phyloP scores from a whole-genome alignment of 2,797 vertebrate species.

The Tachyglossus aculeatus region DNA sequence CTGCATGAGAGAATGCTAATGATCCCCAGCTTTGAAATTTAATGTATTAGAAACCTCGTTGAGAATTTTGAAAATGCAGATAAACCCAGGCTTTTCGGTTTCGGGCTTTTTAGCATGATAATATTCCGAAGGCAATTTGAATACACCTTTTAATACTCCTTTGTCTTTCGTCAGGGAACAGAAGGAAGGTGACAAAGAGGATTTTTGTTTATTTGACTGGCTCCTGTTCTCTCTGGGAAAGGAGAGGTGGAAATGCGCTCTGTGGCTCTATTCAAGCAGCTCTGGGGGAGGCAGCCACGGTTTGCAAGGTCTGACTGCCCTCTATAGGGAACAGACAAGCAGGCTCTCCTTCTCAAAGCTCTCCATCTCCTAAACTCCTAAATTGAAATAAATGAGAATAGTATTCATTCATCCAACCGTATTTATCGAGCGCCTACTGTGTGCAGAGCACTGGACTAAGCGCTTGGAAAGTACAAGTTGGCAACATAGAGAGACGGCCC shows the following conservation, averaged over 20 bases:
- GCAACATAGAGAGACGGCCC: no score
- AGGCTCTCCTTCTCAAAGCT: no score
- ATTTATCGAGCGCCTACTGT: no score
- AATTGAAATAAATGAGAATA: no score
- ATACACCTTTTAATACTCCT: constrained; percentile 62
- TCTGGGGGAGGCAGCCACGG: constrained; percentile 7
- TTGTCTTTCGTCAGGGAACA: constrained; percentile 55
- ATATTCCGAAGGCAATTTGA: constrained; percentile 60
- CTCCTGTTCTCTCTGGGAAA: constrained; percentile 67
- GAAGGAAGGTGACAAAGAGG: constrained; percentile 22
- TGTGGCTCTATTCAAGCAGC: constrained; percentile 43
- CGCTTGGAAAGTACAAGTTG: no score
- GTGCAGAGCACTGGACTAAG: no score
- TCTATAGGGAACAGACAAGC: constrained; percentile 76
- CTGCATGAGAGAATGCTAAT: constrained; percentile 40
- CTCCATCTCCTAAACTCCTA: no score
- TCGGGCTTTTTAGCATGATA: constrained; percentile 61
- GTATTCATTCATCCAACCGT: no score
- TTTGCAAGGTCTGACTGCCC: constrained; percentile 77
- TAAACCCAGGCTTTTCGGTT: constrained; percentile 11
- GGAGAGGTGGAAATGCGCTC: constrained; percentile 58
- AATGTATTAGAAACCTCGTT: constrained; percentile 28
- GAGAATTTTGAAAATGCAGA: constrained; percentile 49
- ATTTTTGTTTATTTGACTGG: constrained; percentile 66
- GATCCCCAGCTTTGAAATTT: constrained; percentile 17